Evolutionary conservation across 1,140 invertebrate genomes (phyloP), one percentile per base, ranked within the genome.

Genomic region (Pantala flavescens): DNA sequence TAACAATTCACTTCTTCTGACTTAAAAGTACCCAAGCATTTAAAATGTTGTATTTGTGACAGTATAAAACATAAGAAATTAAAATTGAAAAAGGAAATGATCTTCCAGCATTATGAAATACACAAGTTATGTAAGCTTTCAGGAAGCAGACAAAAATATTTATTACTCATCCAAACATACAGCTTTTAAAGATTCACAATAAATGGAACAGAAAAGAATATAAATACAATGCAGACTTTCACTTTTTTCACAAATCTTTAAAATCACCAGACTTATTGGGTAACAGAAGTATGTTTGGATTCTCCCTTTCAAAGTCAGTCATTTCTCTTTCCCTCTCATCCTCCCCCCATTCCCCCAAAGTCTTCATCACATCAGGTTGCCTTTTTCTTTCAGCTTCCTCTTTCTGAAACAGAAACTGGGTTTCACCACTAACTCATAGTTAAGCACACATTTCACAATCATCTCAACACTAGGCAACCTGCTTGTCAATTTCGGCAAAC

Each of bases 401-500:
- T 81, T 87, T 88, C 87, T 90, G 82, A 75, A 83, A 84, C 81
- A 77, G 71, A 76, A 77, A 77, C 55, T 24, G 23, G 24, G 16
- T 24, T 16, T 75, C 10, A 74, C 23, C 63, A 36, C 55, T 36
- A 12, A 19, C 28, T 36, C 28, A 36, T 5, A 36, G 2, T 36
- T 36, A 36, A 36, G 28, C 28, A 36, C 28, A 36, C 49, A 63
- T 21, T 63, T 63, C 49, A 63, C 14, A 63, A 63, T 36, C 28
- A 63, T 75, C 71, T 75, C 77, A 72, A 43, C 7, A 72, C 49
- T 24, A n/a, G 74, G 76, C 76, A 79, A 94, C 92, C 89, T 93
- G 88, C 82, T 87, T 88, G 82, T 94, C 92, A 81, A 88, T 86
- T 79, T 90, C 88, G 1, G 92, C 92, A 83, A 94, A 92, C 82